A percentile compares a stretch with the other conserved stretches of the same genome.
Conservation (phyloP, 2,888 invertebrate species). For the Polyommatus iphigenia region DNA sequence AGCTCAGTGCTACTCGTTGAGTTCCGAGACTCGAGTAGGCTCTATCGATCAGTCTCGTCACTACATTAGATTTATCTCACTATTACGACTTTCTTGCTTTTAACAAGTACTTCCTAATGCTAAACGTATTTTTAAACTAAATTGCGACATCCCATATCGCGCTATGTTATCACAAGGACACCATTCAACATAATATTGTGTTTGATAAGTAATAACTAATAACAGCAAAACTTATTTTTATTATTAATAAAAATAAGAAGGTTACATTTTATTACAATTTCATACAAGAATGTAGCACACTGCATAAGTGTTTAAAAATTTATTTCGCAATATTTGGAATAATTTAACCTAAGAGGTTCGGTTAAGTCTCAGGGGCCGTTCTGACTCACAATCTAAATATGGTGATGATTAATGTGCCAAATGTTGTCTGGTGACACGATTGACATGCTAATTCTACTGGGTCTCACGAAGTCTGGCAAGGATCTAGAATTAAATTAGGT, state of each 20-base stretch:
- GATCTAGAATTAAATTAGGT: neutral
- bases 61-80: neutral
- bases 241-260: too few species aligned
- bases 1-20: neutral
- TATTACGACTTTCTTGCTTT: neutral
- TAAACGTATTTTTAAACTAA: neutral
- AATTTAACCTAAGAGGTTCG: neutral
- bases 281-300: too few species aligned
- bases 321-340: neutral
- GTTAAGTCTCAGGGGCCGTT: neutral
- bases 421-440: constrained; percentile 3
- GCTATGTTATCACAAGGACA: neutral
- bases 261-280: too few species aligned
- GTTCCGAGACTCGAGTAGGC: neutral
- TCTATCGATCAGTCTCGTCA: neutral
- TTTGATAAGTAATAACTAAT: neutral
- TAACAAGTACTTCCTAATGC: too few species aligned
- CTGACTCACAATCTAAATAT: constrained; percentile 15
- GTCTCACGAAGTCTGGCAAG: neutral
- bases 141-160: neutral
- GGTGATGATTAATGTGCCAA: constrained; percentile 18
- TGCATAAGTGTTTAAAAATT: neutral
- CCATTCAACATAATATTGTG: neutral
- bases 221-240: too few species aligned
- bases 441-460: neutral